Evolutionary conservation across 2,113 vertebrate genomes (phyloP).

Genomic region (Paradoxurus hermaphroditus): DNA sequence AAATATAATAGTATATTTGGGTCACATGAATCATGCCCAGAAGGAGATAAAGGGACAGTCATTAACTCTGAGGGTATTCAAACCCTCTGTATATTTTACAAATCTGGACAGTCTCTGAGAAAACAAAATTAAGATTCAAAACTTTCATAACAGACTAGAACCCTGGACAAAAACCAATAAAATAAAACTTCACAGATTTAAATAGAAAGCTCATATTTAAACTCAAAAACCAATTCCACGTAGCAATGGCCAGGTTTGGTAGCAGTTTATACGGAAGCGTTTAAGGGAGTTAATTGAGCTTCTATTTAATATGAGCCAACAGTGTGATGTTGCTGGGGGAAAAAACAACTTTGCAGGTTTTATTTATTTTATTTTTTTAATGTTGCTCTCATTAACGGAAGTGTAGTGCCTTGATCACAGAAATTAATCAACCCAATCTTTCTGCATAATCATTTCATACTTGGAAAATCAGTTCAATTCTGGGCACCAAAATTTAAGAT

Average conservation of each 20-base stretch:
- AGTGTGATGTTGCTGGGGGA: not conserved
- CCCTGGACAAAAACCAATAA: constrained; percentile 37
- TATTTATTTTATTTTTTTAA: not conserved
- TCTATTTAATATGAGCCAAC: not conserved
- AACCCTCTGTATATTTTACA: constrained; percentile 32
- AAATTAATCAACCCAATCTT: constrained; percentile 27
- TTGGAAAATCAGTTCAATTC: constrained; percentile 34
- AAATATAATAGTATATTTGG: too few species aligned
- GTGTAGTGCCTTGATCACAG: not conserved
- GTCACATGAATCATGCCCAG: not conserved
- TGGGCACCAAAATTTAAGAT: constrained; percentile 3
- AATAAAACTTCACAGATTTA: constrained; percentile 44
- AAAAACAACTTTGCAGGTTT: not conserved
- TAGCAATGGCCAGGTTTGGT: not conserved
- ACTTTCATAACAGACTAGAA: constrained; percentile 19
- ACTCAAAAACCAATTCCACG: not conserved
- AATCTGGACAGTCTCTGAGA: not conserved
- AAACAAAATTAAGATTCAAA: constrained; percentile 55
- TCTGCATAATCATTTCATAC: not conserved
- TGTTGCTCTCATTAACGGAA: not conserved
- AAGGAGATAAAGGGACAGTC: constrained; percentile 15
- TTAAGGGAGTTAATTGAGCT: constrained; percentile 4
- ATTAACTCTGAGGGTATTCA: constrained; percentile 9
- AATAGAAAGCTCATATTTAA: constrained; percentile 16
- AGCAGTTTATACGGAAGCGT: not conserved